Percentiles rank a stretch among this genome's conserved stretches.
Evolutionary conservation across 2,888 invertebrate species (phyloP).

Genomic region (Melinaea menophilus): DNA sequence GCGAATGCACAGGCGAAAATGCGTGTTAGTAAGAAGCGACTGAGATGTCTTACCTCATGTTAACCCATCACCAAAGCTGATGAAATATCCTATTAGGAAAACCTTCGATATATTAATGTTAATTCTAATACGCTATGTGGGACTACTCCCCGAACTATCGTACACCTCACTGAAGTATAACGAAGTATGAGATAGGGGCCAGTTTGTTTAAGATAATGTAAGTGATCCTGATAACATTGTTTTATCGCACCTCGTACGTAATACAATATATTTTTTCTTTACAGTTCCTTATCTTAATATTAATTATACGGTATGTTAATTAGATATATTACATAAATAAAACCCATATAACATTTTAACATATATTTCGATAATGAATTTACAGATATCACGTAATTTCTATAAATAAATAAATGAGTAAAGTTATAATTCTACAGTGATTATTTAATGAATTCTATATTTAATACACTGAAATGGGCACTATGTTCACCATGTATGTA

Average conservation of each 20-base stretch:
- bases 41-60: conserved; percentile 58
- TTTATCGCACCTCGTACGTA: conserved; percentile 34
- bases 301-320: conserved; percentile 20
- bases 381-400: conserved; percentile 64
- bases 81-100: conserved; percentile 45
- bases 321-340: conserved; percentile 59
- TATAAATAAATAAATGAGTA: conserved; percentile 52
- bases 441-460: conserved; percentile 17
- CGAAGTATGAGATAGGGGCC: conserved; percentile 41
- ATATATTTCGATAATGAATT: conserved; percentile 73
- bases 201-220: conserved; percentile 52
- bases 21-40: conserved; percentile 49
- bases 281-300: conserved; percentile 12
- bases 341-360: conserved; percentile 72
- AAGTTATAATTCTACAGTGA: conserved; percentile 35
- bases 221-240: conserved; percentile 37
- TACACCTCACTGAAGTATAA: conserved; percentile 36
- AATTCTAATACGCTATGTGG: conserved; percentile 19
- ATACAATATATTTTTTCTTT: conserved; percentile 36
- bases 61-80: conserved; percentile 69
- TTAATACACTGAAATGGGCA: conserved; percentile 25
- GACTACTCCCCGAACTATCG: conserved; percentile 33
- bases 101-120: conserved; percentile 37
- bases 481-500: conserved; percentile 34
- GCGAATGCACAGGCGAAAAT: conserved; percentile 46